phyloP scores from a whole-genome alignment of 2,113 vertebrate genomes.

The Rhipidura dahli region DNA sequence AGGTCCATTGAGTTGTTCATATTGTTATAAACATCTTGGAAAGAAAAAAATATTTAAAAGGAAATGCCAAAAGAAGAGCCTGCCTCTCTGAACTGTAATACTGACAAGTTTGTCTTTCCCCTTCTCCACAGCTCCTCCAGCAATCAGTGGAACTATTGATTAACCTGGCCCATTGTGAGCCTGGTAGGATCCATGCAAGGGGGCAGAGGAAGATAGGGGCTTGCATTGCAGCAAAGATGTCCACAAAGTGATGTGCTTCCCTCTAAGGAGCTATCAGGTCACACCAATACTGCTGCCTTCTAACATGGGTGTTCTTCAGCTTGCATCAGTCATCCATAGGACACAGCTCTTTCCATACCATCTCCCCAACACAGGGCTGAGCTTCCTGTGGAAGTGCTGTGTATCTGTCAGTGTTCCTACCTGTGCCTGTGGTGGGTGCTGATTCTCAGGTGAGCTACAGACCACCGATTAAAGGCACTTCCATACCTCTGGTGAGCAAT shows the following conservation, averaged over 20 bases:
- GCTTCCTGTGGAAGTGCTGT: not conserved
- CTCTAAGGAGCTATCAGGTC: not conserved
- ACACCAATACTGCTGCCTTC: not conserved
- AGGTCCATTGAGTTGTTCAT: not conserved
- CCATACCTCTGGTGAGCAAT: not conserved
- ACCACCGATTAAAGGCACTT: not conserved
- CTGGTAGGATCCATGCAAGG: not conserved
- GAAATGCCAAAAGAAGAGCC: not conserved
- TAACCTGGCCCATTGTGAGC: not conserved
- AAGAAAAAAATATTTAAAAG: not conserved
- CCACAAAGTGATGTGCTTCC: not conserved
- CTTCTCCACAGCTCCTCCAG: not conserved
- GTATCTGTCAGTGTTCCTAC: not conserved
- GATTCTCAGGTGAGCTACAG: not conserved
- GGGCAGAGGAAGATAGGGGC: not conserved
- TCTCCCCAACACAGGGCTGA: not conserved
- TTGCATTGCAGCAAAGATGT: not conserved
- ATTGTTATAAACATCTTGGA: not conserved
- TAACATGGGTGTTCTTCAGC: not conserved
- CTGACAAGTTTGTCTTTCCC: not conserved
- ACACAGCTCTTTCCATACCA: not conserved
- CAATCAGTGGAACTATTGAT: not conserved
- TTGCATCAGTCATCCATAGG: not conserved
- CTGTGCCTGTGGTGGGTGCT: not conserved
- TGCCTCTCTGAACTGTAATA: not conserved